Percentiles rank a stretch among this genome's conserved stretches.
phyloP scores from a whole-genome alignment of 2,797 vertebrate genomes.

The Dipus sagitta region DNA sequence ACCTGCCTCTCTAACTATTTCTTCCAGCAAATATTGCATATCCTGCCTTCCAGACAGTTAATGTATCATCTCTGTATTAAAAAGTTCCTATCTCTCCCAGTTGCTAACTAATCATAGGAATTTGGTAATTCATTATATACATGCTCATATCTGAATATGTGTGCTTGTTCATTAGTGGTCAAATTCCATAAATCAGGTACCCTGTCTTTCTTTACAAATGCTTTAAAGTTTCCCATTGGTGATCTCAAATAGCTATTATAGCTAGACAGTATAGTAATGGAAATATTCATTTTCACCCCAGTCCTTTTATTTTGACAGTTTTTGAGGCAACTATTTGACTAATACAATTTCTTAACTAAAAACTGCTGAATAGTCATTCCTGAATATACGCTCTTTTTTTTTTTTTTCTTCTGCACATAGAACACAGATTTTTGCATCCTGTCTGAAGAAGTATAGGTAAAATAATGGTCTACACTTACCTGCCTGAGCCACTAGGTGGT shows the following conservation, averaged over 20 bases:
- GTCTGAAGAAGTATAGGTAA: not conserved
- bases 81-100: not conserved
- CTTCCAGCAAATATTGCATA: not conserved
- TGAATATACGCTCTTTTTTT: not conserved
- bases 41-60: not conserved
- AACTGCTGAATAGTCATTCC: not conserved
- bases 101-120: conserved; percentile 18
- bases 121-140: not conserved
- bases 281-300: conserved; percentile 30
- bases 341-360: conserved; percentile 6
- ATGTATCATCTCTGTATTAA: not conserved
- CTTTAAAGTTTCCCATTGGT: not conserved
- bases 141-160: not conserved
- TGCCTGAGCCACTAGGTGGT: conserved; percentile 74
- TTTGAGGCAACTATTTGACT: conserved; percentile 37
- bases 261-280: not conserved
- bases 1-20: not conserved
- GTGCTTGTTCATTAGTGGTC: not conserved
- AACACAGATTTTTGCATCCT: not conserved
- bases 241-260: conserved; percentile 4
- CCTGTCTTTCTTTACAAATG: conserved; percentile 58
- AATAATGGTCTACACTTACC: conserved; percentile 41
- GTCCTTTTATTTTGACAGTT: conserved; percentile 41
- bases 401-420: conserved; percentile 48
- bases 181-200: not conserved